phyloP scores from a whole-genome alignment of 2,797 vertebrate genomes.

The Mycteria americana region DNA sequence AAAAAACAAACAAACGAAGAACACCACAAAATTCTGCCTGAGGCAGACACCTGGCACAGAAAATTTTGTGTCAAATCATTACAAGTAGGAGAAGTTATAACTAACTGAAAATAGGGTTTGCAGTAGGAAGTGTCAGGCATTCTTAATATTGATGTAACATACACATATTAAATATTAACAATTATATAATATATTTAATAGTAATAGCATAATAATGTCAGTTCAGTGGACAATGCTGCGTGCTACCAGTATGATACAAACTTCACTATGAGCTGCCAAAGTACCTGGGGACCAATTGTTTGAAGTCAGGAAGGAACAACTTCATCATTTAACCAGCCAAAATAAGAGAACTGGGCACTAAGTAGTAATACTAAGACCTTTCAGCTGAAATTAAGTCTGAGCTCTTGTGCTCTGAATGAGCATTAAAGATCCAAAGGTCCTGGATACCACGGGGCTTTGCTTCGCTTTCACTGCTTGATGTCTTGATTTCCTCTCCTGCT shows the following conservation, averaged over 20 bases:
- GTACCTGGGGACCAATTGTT: not conserved
- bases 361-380: not conserved
- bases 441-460: not conserved
- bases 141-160: not conserved
- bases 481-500: not conserved
- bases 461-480: not conserved
- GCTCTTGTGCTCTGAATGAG: not conserved
- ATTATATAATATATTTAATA: not conserved
- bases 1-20: not conserved
- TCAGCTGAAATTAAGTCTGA: not conserved
- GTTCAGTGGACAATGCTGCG: not conserved
- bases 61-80: constrained; percentile 25
- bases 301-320: not conserved
- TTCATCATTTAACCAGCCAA: not conserved
- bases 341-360: not conserved
- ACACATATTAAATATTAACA: not conserved
- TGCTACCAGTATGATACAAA: not conserved
- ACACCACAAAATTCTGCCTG: constrained; percentile 34
- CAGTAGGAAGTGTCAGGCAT: not conserved
- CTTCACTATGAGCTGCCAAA: not conserved
- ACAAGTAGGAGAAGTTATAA: constrained; percentile 1
- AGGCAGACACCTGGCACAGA: constrained; percentile 40
- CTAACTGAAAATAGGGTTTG: constrained; percentile 17
- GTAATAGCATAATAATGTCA: not conserved
- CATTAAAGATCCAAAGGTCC: not conserved